Evolutionary conservation across 2,113 vertebrate genomes (phyloP).

Genomic region (Crotalus horridus): DNA sequence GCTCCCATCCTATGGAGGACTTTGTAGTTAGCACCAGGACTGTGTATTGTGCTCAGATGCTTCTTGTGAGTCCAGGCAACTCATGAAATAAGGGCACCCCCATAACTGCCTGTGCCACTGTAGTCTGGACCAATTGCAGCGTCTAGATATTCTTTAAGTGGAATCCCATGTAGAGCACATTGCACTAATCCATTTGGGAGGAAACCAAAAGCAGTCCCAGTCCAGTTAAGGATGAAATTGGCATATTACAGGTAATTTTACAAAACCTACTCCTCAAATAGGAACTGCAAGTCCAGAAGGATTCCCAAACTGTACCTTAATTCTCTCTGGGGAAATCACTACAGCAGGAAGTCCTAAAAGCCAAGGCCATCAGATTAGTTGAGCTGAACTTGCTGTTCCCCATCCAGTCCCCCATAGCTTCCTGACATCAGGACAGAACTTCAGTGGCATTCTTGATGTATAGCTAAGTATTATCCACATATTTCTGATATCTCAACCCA

Average conservation of each 20-base stretch:
- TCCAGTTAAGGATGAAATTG: background rate
- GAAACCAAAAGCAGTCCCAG: background rate
- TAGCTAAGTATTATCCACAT: background rate
- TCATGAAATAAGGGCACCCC: background rate
- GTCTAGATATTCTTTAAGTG: background rate
- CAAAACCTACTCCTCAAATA: background rate
- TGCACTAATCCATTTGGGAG: background rate
- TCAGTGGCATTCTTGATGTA: background rate
- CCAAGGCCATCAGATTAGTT: background rate
- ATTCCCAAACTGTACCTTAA: background rate
- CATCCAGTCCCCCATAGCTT: background rate
- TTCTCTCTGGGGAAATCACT: background rate
- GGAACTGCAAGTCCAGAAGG: background rate
- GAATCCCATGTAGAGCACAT: background rate
- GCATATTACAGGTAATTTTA: background rate
- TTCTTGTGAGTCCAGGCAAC: background rate
- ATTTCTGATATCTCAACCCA: background rate
- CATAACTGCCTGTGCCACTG: background rate
- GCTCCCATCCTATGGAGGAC: background rate
- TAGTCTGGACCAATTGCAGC: background rate
- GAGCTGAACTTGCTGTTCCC: background rate
- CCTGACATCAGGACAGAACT: background rate
- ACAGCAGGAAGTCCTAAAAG: background rate
- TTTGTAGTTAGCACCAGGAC: background rate
- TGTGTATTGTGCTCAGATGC: background rate